Percentiles rank a stretch among this genome's conserved stretches.
phyloP scores from a whole-genome alignment of 1,140 invertebrate species.

The Cepaea nemoralis region DNA sequence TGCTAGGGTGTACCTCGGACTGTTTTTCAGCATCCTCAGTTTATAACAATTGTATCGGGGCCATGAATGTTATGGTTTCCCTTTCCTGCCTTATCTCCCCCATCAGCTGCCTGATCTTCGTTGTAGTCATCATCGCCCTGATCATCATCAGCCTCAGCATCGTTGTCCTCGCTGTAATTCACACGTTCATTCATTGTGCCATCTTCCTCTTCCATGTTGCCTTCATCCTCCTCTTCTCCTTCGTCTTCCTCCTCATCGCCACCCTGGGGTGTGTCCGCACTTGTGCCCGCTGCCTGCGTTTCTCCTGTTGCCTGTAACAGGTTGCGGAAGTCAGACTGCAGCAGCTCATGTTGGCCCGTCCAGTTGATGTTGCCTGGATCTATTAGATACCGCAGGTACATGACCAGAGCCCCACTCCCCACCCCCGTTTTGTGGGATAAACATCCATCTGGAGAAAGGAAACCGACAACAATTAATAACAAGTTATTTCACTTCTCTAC shows the following conservation, averaged over 20 bases:
- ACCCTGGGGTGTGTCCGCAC: not conserved
- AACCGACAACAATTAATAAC: no score
- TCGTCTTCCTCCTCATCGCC: conserved; percentile 41
- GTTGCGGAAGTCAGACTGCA: conserved; percentile 25
- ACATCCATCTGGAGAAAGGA: conserved; percentile 65
- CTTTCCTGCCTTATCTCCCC: conserved; percentile 43
- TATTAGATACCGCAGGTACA: conserved; percentile 65
- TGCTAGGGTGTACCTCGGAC: not conserved
- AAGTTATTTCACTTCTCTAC: no score
- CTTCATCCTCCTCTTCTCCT: conserved; percentile 43
- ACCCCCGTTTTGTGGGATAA: conserved; percentile 67
- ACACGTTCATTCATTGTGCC: conserved; percentile 43
- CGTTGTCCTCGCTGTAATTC: conserved; percentile 26
- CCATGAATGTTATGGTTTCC: not conserved
- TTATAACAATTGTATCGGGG: not conserved
- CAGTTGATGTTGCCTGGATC: conserved; percentile 55
- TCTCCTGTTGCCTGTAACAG: conserved; percentile 36
- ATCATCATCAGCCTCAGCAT: conserved; percentile 35
- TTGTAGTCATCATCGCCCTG: conserved; percentile 42
- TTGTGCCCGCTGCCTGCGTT: not conserved
- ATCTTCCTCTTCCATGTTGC: conserved; percentile 44
- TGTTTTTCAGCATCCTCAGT: conserved; percentile 18
- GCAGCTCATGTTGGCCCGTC: conserved; percentile 43
- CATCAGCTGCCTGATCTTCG: conserved; percentile 43
- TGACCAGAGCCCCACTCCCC: conserved; percentile 61